Evolutionary conservation across 2,888 invertebrate species (phyloP).

Genomic region (Pristionchus mayeri): DNA sequence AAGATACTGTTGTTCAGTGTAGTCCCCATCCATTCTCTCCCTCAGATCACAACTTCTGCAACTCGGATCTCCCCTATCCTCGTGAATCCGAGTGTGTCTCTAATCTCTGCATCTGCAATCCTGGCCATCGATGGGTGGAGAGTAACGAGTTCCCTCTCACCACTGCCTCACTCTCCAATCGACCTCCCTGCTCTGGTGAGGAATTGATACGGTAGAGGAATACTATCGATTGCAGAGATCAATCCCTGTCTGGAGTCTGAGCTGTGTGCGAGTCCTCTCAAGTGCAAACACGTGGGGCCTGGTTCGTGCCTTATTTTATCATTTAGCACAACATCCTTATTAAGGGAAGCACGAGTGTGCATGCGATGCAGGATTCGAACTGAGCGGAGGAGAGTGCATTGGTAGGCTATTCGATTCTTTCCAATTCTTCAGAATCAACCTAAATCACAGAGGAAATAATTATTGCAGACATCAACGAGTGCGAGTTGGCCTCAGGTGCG

Average conservation of each 20-base stretch:
- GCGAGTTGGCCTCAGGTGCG: constrained; percentile 6
- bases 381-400: constrained; percentile 49
- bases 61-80: constrained; percentile 50
- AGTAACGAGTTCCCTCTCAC: constrained; percentile 31
- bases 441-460: too few relatives aligned
- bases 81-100: constrained; percentile 21
- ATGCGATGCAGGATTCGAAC: constrained; percentile 49
- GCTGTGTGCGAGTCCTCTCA: constrained; percentile 37
- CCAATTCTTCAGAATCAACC: neutral
- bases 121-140: constrained; percentile 28
- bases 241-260: constrained; percentile 49
- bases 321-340: neutral
- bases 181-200: constrained; percentile 11
- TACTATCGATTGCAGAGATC: constrained; percentile 29
- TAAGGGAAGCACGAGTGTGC: constrained; percentile 44
- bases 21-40: neutral
- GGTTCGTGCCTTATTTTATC: neutral
- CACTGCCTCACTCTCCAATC: neutral
- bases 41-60: constrained; percentile 49
- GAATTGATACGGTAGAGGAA: neutral
- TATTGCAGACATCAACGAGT: constrained; percentile 50
- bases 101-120: constrained; percentile 4
- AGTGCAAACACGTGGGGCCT: constrained; percentile 50
- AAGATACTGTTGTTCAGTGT: neutral
- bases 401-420: neutral